phyloP scores from a whole-genome alignment of 2,113 vertebrate genomes.

The Takifugu bimaculatus region DNA sequence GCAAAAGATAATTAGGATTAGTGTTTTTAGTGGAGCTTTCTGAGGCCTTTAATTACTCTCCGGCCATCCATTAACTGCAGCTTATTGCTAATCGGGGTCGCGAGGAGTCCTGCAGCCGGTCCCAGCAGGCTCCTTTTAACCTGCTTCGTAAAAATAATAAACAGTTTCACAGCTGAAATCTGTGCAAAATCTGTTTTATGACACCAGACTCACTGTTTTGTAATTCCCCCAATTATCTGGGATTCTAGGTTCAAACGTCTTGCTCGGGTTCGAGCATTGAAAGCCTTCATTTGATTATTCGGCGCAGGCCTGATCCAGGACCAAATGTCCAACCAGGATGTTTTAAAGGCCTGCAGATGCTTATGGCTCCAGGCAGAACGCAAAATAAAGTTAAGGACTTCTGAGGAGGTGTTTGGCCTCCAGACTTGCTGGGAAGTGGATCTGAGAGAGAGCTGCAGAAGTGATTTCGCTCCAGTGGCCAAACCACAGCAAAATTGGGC shows the following conservation, averaged over 20 bases:
- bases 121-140: too few relatives aligned
- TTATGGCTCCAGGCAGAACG: slow-evolving; percentile 33
- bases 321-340: slow-evolving; percentile 30
- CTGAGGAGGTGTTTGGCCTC: slow-evolving; percentile 42
- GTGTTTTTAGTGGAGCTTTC: too few relatives aligned
- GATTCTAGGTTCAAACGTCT: too few relatives aligned
- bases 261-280: slow-evolving; percentile 14
- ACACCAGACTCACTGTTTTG: slow-evolving; percentile 13
- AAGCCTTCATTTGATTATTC: slow-evolving; percentile 35
- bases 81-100: background rate
- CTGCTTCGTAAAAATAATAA: too few relatives aligned
- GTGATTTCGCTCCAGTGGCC: slow-evolving; percentile 47
- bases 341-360: slow-evolving; percentile 29
- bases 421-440: slow-evolving; percentile 27
- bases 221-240: background rate
- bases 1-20: too few relatives aligned
- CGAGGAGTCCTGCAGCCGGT: background rate
- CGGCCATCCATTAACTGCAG: too few relatives aligned
- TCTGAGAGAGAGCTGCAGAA: slow-evolving; percentile 60
- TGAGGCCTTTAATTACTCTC: too few relatives aligned
- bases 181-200: background rate
- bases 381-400: slow-evolving; percentile 58
- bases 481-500: slow-evolving; percentile 43
- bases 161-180: slow-evolving; percentile 4
- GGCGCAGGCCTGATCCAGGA: slow-evolving; percentile 35